These are phyloP conservation scores for Gari tellinella DNA, from an alignment of 2,888 invertebrate species.

Conservation along the genomic window DNA sequence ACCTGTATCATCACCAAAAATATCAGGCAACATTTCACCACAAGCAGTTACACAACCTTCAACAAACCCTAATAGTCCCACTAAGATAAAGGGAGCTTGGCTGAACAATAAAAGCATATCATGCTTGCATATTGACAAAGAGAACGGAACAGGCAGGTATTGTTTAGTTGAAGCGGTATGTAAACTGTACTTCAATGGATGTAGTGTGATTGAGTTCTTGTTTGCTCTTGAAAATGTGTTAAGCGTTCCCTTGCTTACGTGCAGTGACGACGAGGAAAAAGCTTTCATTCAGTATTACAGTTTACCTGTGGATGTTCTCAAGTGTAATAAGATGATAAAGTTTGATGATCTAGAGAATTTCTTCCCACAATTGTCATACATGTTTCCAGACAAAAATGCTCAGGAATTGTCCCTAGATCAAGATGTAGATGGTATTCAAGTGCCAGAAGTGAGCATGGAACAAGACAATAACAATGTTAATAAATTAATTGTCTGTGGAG, in stretches of 20 bases:
- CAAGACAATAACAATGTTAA: conserved; percentile 23
- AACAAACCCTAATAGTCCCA: not conserved
- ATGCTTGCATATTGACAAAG: conserved; percentile 71
- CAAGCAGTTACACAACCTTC: not conserved
- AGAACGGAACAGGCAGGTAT: conserved; percentile 70
- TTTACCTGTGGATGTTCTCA: conserved; percentile 78
- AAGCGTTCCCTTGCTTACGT: conserved; percentile 73
- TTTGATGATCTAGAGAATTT: conserved; percentile 76
- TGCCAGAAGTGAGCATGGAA: not conserved
- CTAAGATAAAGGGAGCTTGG: conserved; percentile 72
- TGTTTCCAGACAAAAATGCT: conserved; percentile 71
- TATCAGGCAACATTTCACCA: not conserved
- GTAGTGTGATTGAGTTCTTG: conserved; percentile 78
- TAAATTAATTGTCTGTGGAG: conserved; percentile 20
- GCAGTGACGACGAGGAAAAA: conserved; percentile 78
- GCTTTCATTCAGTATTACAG: conserved; percentile 82
- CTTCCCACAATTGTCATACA: conserved; percentile 80
- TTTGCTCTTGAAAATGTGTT: conserved; percentile 78
- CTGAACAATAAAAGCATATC: conserved; percentile 81
- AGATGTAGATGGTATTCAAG: not conserved
- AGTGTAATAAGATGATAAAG: conserved; percentile 80
- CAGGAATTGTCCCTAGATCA: conserved; percentile 9
- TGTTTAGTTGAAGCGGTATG: conserved; percentile 82
- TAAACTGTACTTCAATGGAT: conserved; percentile 79
- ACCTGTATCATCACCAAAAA: too few relatives aligned